A percentile compares a stretch with the other conserved stretches of the same genome.
Evolutionary conservation across 2,888 invertebrate species (phyloP).

Genomic region (Drosophila limbata): DNA sequence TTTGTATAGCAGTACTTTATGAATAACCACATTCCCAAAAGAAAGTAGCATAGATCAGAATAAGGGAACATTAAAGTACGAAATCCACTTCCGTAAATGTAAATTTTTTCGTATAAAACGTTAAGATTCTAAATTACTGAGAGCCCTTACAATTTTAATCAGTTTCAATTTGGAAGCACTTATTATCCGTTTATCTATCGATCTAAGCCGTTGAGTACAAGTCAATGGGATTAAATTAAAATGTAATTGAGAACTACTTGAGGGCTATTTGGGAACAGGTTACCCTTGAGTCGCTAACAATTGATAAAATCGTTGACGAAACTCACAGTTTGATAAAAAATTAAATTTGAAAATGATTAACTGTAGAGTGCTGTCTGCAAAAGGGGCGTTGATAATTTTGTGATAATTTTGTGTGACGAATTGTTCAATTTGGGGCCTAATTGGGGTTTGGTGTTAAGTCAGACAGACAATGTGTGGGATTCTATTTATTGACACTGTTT

Average conservation of each 20-base stretch:
- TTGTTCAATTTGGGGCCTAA: constrained; percentile 32
- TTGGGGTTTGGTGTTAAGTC: constrained; percentile 31
- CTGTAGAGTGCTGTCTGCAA: constrained; percentile 9
- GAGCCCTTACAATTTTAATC: not conserved
- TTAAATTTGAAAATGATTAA: constrained; percentile 7
- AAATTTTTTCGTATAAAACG: not conserved
- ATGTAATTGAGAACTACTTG: constrained; percentile 17
- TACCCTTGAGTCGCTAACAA: constrained; percentile 9
- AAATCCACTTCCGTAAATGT: not conserved
- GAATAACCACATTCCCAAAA: not conserved
- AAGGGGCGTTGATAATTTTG: constrained; percentile 28
- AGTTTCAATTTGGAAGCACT: not conserved
- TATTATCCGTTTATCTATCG: constrained; percentile 3
- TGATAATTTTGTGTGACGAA: constrained; percentile 47
- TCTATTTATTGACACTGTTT: constrained; percentile 30
- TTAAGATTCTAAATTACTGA: not conserved
- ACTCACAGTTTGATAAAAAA: constrained; percentile 6
- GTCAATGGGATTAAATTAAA: constrained; percentile 15
- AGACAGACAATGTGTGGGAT: constrained; percentile 21
- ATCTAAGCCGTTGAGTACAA: constrained; percentile 15
- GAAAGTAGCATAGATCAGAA: not conserved
- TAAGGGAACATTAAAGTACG: not conserved
- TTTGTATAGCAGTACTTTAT: not conserved
- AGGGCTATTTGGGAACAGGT: constrained; percentile 13
- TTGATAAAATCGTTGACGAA: not conserved